phyloP scores from a whole-genome alignment of 2,797 vertebrate species.

The Tokudaia tokunoshimensis region DNA sequence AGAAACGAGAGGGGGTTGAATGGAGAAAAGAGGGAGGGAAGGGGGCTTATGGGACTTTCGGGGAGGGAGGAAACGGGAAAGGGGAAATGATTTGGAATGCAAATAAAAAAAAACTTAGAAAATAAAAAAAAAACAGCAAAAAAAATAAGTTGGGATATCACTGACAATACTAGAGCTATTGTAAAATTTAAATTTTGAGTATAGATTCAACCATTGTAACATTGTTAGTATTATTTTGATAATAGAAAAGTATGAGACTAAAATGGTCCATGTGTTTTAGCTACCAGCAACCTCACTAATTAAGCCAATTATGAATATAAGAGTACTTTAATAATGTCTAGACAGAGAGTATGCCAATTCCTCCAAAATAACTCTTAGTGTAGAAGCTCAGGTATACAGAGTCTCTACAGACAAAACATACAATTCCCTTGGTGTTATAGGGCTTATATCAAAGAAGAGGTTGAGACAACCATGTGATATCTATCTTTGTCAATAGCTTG shows the following conservation, averaged over 20 bases:
- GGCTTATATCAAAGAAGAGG: not conserved
- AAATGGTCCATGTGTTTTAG: not conserved
- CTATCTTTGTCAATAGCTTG: not conserved
- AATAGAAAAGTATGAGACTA: not conserved
- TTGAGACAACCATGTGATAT: not conserved
- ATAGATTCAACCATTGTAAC: not conserved
- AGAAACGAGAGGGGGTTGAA: too few species aligned
- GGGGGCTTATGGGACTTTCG: too few species aligned
- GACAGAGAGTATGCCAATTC: not conserved
- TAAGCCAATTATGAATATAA: not conserved
- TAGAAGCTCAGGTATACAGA: not conserved
- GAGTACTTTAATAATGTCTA: not conserved
- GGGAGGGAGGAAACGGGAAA: too few species aligned
- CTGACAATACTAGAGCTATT: not conserved
- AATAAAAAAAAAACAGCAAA: too few species aligned
- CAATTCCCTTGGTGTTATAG: not conserved
- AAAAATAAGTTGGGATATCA: not conserved
- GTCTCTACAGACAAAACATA: not conserved
- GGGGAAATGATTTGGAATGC: too few species aligned
- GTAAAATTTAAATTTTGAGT: not conserved
- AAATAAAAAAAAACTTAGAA: too few species aligned
- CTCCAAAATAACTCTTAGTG: not conserved
- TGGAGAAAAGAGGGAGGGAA: too few species aligned
- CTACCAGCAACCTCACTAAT: not conserved
- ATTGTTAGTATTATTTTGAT: not conserved